Percentiles rank a stretch among this genome's conserved stretches.
Evolutionary conservation across 2,113 vertebrate species (phyloP).

Genomic region (Crypturellus undulatus): DNA sequence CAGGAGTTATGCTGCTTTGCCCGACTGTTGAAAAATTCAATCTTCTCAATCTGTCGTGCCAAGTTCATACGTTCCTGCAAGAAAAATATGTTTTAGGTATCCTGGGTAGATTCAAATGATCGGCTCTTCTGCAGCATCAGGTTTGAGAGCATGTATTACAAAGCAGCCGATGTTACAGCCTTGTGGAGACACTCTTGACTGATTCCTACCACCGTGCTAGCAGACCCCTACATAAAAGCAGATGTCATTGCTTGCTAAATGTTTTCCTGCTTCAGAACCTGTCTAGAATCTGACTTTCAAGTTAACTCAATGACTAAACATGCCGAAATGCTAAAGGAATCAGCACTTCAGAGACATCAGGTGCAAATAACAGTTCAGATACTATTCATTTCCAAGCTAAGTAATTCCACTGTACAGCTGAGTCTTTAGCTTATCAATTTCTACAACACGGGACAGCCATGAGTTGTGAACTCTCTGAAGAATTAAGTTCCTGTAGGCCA

Average conservation of each 20-base stretch:
- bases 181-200: background rate
- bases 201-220: background rate
- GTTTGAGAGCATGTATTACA: background rate
- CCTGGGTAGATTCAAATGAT: background rate
- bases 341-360: background rate
- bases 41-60: conserved; percentile 91
- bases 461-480: background rate
- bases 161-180: background rate
- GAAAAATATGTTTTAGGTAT: background rate
- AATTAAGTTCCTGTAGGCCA: background rate
- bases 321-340: background rate
- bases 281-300: background rate
- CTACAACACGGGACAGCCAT: background rate
- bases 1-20: conserved; percentile 94
- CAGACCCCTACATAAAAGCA: background rate
- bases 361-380: background rate
- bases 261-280: background rate
- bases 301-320: background rate
- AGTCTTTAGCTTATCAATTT: background rate
- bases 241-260: background rate
- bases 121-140: background rate
- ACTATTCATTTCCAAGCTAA: background rate
- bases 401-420: background rate
- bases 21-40: conserved; percentile 90
- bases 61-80: conserved; percentile 89